These are phyloP conservation scores for Stratiomys singularior DNA, from an alignment of 2,888 invertebrate genomes.

Conservation along the genomic window DNA sequence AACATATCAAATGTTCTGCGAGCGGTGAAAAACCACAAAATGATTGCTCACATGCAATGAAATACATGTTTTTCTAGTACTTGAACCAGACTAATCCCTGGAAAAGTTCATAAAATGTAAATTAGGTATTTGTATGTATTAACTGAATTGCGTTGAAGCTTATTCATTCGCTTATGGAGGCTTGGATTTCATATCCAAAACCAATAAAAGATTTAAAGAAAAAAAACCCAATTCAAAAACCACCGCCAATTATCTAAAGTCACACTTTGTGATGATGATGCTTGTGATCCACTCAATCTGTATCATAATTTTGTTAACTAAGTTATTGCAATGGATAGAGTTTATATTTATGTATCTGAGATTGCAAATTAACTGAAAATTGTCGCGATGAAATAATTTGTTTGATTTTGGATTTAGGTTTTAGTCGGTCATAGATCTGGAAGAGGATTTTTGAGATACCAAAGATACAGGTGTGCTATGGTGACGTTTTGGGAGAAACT, in stretches of 20 bases:
- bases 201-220: conserved; percentile 1
- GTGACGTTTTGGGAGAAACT: too few species aligned
- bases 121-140: conserved; percentile 5
- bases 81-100: conserved; percentile 16
- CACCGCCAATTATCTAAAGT: not conserved
- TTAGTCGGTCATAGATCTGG: not conserved
- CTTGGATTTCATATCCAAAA: conserved; percentile 16
- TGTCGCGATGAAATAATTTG: not conserved
- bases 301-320: not conserved
- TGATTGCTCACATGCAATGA: not conserved
- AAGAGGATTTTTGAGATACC: not conserved
- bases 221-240: not conserved
- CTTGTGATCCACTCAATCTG: not conserved
- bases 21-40: not conserved
- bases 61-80: not conserved
- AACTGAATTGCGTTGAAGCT: not conserved
- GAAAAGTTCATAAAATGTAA: conserved; percentile 42
- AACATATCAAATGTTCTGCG: not conserved
- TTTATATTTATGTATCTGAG: not conserved
- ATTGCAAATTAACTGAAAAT: not conserved
- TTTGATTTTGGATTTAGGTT: not conserved
- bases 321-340: not conserved
- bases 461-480: not conserved
- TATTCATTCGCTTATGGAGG: too few species aligned
- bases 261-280: not conserved